These are phyloP conservation scores for Rotaria socialis DNA, from an alignment of 2,888 invertebrate species.

Conservation along the genomic window DNA sequence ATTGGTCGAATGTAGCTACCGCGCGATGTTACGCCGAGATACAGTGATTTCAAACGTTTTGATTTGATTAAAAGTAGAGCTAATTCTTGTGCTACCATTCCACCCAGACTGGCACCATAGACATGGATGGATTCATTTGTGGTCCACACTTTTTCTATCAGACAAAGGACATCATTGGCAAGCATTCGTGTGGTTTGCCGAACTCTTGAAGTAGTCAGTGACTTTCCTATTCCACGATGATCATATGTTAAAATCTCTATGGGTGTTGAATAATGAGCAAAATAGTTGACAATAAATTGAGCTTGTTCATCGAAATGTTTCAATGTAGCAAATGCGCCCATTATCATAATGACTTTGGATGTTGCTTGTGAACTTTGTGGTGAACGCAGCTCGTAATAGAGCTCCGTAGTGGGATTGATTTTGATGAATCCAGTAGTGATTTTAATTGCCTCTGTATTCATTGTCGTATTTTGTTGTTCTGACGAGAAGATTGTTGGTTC, in stretches of 20 bases:
- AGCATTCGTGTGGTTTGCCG: background rate
- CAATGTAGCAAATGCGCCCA: conserved; percentile 11
- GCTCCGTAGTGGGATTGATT: no score
- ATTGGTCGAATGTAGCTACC: background rate
- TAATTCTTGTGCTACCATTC: conserved; percentile 18
- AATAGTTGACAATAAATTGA: background rate
- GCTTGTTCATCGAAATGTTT: conserved; percentile 20
- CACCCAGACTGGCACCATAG: background rate
- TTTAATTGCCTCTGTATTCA: no score
- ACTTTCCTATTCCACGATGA: background rate
- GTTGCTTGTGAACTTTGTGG: background rate
- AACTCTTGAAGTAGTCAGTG: background rate
- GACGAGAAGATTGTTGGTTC: no score
- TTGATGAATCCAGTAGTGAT: no score
- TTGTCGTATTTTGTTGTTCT: no score
- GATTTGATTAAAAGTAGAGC: background rate
- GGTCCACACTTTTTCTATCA: background rate
- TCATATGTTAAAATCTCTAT: background rate
- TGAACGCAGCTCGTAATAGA: conserved; percentile 21
- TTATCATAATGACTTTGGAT: conserved; percentile 14
- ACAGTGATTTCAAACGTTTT: background rate
- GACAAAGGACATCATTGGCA: background rate
- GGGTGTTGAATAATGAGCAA: background rate
- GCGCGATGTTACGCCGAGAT: background rate
- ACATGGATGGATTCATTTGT: background rate